Conservation (phyloP, 2,888 invertebrate species). For the Micropterix aruncella region DNA sequence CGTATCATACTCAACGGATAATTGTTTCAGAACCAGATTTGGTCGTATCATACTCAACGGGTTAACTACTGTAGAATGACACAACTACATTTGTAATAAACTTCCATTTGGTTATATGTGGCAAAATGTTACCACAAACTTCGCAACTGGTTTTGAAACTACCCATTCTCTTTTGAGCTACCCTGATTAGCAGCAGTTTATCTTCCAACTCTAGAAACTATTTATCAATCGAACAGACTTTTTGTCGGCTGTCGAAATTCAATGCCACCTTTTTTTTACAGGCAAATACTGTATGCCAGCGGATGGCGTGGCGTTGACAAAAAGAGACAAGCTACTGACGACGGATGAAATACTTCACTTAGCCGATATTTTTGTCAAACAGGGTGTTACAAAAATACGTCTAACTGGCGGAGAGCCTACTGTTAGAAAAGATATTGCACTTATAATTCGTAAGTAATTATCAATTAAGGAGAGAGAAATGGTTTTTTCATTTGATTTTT, state of each 20-base stretch:
- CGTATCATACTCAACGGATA: too few species aligned
- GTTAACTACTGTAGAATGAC: too few species aligned
- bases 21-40: too few species aligned
- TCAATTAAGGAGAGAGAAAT: too few species aligned
- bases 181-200: background rate
- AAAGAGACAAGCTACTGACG: constrained; percentile 58
- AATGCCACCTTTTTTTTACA: constrained; percentile 20
- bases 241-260: too few species aligned
- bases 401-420: constrained; percentile 97
- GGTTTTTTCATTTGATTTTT: background rate
- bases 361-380: constrained; percentile 68
- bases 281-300: constrained; percentile 98
- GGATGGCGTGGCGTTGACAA: constrained; percentile 77
- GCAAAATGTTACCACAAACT: too few species aligned
- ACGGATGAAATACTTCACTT: constrained; percentile 70
- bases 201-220: constrained; percentile 1
- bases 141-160: constrained; percentile 3
- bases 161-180: constrained; percentile 3
- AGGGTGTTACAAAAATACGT: constrained; percentile 86
- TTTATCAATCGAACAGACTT: too few species aligned
- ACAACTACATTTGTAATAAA: too few species aligned
- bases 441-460: too few species aligned
- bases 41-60: too few species aligned
- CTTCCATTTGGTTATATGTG: too few species aligned
- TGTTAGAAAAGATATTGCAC: constrained; percentile 74